Percentiles rank a stretch among this genome's conserved stretches.
Evolutionary conservation across 2,113 vertebrate species (phyloP).

Genomic region (Vanacampus margaritifer): DNA sequence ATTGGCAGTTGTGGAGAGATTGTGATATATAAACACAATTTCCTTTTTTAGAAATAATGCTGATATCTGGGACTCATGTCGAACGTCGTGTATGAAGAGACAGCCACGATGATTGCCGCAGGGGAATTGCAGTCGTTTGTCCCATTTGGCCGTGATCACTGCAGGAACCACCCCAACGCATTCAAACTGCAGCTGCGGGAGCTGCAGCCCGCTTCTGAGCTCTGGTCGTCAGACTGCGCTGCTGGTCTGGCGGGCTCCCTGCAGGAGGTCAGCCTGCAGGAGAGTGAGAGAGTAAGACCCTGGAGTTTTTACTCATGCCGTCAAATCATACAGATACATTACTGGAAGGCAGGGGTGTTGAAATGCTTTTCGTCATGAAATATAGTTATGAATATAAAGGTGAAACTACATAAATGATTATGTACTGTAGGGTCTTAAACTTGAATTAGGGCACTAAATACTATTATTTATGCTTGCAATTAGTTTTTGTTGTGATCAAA

Average conservation of each 20-base stretch:
- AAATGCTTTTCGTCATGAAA: no score
- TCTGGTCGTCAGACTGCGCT: conserved; percentile 93
- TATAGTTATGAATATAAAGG: no score
- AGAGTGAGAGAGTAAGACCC: conserved; percentile 79
- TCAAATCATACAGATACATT: no score
- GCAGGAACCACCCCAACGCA: conserved; percentile 93
- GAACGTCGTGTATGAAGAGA: conserved; percentile 97
- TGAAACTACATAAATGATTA: no score
- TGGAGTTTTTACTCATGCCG: neutral
- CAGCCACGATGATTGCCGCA: conserved; percentile 98
- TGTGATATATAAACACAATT: neutral
- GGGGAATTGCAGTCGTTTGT: conserved; percentile 98
- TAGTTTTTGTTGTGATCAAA: no score
- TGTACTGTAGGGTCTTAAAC: no score
- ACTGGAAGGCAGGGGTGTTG: no score
- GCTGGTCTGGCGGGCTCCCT: conserved; percentile 92
- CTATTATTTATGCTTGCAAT: no score
- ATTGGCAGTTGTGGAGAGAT: no score
- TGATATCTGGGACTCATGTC: conserved; percentile 99
- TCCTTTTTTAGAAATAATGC: conserved; percentile 89
- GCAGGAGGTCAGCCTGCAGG: conserved; percentile 92
- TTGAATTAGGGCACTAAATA: no score
- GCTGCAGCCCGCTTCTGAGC: conserved; percentile 93
- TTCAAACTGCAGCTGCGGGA: conserved; percentile 93
- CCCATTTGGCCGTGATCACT: conserved; percentile 94